A percentile compares a stretch with the other conserved stretches of the same genome.
Evolutionary conservation across 1,140 invertebrate species (phyloP).

Genomic region (Monomorium pharaonis): DNA sequence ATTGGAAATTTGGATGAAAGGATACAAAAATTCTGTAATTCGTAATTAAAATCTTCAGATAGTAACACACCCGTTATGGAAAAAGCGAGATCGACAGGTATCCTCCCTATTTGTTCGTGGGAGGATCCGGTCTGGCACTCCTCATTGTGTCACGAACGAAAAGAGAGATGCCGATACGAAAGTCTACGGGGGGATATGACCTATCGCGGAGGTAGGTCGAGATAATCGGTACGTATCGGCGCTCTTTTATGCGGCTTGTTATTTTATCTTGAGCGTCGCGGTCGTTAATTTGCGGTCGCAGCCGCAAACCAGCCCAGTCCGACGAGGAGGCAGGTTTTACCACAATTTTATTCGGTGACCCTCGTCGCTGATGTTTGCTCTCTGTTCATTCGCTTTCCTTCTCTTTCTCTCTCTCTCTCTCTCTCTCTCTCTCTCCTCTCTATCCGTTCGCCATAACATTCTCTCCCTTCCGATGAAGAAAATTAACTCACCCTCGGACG

Average conservation of each 20-base stretch:
- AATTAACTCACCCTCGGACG: slow-evolving; percentile 60
- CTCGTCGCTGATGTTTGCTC: slow-evolving; percentile 60
- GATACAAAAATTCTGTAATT: slow-evolving; percentile 8
- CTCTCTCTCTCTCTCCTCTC: slow-evolving; percentile 29
- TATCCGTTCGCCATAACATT: not conserved
- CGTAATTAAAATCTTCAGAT: not conserved
- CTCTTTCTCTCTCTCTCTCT: slow-evolving; percentile 31
- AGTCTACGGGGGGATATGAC: not conserved
- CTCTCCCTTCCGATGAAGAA: slow-evolving; percentile 36
- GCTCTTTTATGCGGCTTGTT: slow-evolving; percentile 71
- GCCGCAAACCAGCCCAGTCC: slow-evolving; percentile 56
- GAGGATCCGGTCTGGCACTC: slow-evolving; percentile 63
- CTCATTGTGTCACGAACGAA: slow-evolving; percentile 31
- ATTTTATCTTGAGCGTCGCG: slow-evolving; percentile 72
- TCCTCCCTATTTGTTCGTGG: slow-evolving; percentile 56
- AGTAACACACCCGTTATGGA: not conserved
- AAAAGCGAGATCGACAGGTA: slow-evolving; percentile 13
- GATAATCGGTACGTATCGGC: slow-evolving; percentile 72
- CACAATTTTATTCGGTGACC: slow-evolving; percentile 69
- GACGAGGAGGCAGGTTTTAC: slow-evolving; percentile 40
- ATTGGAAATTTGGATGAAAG: not conserved
- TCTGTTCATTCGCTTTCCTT: slow-evolving; percentile 13
- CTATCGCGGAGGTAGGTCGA: slow-evolving; percentile 70
- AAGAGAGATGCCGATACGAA: slow-evolving; percentile 40
- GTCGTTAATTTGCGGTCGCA: slow-evolving; percentile 73